Evolutionary conservation across 2,888 invertebrate genomes (phyloP).

Genomic region (Noctua janthe): DNA sequence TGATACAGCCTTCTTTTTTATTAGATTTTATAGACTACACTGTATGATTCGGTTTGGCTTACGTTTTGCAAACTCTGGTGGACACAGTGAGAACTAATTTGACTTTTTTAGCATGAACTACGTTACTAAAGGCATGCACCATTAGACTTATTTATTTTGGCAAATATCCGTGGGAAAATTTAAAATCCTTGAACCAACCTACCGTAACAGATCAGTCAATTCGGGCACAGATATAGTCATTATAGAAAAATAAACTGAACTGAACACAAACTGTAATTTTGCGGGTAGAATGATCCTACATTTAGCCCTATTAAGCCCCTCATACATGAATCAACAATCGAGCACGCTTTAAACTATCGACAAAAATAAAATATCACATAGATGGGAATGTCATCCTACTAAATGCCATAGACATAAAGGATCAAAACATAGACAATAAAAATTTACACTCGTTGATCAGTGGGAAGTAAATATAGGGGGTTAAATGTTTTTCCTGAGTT

Average conservation of each 20-base stretch:
- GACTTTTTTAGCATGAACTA: background rate
- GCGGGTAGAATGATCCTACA: background rate
- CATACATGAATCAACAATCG: background rate
- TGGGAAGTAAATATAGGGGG: constrained; percentile 59
- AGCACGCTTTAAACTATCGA: background rate
- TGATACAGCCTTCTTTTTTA: constrained; percentile 49
- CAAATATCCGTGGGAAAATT: background rate
- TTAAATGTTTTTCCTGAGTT: constrained; percentile 44
- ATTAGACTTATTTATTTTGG: background rate
- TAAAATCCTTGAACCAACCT: background rate
- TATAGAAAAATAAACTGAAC: background rate
- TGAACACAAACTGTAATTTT: background rate
- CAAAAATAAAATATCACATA: background rate
- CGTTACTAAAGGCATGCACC: background rate
- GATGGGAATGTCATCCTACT: background rate
- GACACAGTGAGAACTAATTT: constrained; percentile 13
- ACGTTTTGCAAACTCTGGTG: constrained; percentile 17
- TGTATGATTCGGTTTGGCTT: background rate
- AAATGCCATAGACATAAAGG: background rate
- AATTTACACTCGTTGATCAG: constrained; percentile 18
- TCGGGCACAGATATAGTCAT: background rate
- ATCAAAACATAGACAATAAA: background rate
- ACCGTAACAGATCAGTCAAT: background rate
- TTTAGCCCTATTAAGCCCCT: background rate
- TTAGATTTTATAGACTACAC: constrained; percentile 20